A percentile compares a stretch with the other conserved stretches of the same genome.
Conservation (phyloP, 2,797 vertebrate genomes). For the Telmatherina bonti region DNA sequence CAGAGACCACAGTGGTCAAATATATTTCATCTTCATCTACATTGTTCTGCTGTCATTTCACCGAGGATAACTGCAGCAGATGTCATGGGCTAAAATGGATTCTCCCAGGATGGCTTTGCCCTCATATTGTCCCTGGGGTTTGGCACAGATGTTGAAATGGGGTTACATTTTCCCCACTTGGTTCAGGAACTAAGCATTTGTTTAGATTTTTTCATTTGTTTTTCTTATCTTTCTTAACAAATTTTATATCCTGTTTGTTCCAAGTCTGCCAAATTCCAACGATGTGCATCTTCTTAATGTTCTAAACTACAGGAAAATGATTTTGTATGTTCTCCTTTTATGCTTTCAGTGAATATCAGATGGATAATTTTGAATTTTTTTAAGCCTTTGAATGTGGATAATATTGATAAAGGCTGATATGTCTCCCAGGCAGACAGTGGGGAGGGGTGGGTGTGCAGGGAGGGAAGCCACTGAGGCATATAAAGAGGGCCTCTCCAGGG, state of each 20-base stretch:
- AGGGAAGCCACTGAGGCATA: slow-evolving; percentile 69
- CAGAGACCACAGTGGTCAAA: slow-evolving; percentile 57
- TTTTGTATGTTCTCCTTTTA: slow-evolving; percentile 21
- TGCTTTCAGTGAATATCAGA: neutral
- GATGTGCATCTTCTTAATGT: neutral
- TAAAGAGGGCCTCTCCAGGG: slow-evolving; percentile 62
- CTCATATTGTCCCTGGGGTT: slow-evolving; percentile 77
- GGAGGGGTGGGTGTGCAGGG: slow-evolving; percentile 62
- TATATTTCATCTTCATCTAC: slow-evolving; percentile 68
- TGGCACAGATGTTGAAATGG: slow-evolving; percentile 72
- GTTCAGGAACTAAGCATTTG: slow-evolving; percentile 42
- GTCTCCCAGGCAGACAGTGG: slow-evolving; percentile 53
- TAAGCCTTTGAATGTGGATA: slow-evolving; percentile 15
- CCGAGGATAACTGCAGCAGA: slow-evolving; percentile 75
- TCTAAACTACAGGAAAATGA: neutral
- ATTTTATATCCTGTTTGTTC: neutral
- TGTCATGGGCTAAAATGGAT: slow-evolving; percentile 78
- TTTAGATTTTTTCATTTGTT: neutral
- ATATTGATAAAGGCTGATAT: slow-evolving; percentile 56
- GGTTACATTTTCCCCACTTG: slow-evolving; percentile 58
- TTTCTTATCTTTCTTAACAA: neutral
- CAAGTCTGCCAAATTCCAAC: neutral
- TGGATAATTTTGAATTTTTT: slow-evolving; percentile 14
- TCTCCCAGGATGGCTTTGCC: slow-evolving; percentile 75
- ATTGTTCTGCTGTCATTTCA: slow-evolving; percentile 74